Evolutionary conservation across 2,888 invertebrate species (phyloP), one percentile per base, ranked within the genome.

Genomic region (Microplitis deprimator): DNA sequence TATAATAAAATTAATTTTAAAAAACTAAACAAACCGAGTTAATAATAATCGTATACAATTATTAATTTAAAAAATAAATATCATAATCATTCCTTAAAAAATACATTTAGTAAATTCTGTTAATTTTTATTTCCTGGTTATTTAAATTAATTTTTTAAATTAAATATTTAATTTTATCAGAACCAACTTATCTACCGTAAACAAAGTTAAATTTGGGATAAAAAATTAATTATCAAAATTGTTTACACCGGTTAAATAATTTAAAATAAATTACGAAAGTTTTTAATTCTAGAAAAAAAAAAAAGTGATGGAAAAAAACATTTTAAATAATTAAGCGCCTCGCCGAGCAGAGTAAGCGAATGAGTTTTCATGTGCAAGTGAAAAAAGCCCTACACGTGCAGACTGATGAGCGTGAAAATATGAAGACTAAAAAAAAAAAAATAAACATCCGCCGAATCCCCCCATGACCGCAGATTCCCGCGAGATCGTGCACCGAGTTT

Each of bases 401-500:
- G 39, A 71, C 61, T 72, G 76, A 60, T 50, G 50, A 39, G 60
- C 16, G 17, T 69, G 40, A 41, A 67, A 16, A 67, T 16, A n/a
- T n/a, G 17, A 62, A 50, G 61, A 60, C 8, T 50, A 62, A 41
- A 39, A 64, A 62, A 61, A 41, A 68, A 71, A 29, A 13, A 68
- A 38, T 61, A 62, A 29, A 17, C 13, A 69, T 70, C 38, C 17
- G 40, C 16, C 17, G 7, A 29, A 20, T 68, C 41, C 60, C 50
- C 67, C 65, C 76, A 41, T 69, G 17, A 65, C 8, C 68, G 60
- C 72, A 61, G 69, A 62, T 70, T 75, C 70, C 62, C 74, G 50
- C 62, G 71, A 78, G 59, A 69, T 75, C 60, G 76, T 69, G 67
- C 70, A 79, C 73, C 69, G 72, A 70, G 76, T 68, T 75, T 29